Conservation (phyloP, 1,140 invertebrate species). For the Goniozus legneri region DNA sequence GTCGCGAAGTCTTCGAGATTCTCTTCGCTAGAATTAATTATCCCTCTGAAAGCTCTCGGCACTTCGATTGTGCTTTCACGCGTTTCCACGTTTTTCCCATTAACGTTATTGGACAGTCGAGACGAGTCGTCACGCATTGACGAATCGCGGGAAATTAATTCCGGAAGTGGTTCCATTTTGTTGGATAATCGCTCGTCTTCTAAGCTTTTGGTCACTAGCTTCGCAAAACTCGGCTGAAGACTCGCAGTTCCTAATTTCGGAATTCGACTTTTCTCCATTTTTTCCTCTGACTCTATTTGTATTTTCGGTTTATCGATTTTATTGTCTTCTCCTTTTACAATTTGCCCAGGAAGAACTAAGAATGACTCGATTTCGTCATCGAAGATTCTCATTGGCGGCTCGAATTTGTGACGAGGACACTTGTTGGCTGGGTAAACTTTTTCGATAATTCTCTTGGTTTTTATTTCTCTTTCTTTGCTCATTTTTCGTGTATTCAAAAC, state of each 20-base stretch:
- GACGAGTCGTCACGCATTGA: not conserved
- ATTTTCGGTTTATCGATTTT: constrained; percentile 9
- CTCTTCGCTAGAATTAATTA: not conserved
- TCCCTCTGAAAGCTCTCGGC: not conserved
- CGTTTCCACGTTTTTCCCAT: not conserved
- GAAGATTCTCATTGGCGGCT: constrained; percentile 21
- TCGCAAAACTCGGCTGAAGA: constrained; percentile 23
- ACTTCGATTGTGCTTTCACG: not conserved
- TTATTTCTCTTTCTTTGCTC: not conserved
- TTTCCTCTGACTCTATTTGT: not conserved
- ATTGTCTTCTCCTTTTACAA: constrained; percentile 1
- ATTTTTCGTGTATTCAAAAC: not conserved
- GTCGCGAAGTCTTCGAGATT: constrained; percentile 10
- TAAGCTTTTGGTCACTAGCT: constrained; percentile 21
- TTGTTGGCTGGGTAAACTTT: constrained; percentile 13
- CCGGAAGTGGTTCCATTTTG: too few relatives aligned
- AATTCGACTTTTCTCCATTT: constrained; percentile 8
- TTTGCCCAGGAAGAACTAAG: not conserved
- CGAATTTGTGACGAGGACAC: constrained; percentile 19
- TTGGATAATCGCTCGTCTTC: constrained; percentile 2
- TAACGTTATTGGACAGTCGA: constrained; percentile 14
- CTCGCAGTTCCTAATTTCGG: constrained; percentile 22
- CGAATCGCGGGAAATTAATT: too few relatives aligned
- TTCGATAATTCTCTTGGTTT: constrained; percentile 1
- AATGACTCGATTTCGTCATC: constrained; percentile 23